phyloP scores from a whole-genome alignment of 1,140 invertebrate species.

The Drosophila dunni region DNA sequence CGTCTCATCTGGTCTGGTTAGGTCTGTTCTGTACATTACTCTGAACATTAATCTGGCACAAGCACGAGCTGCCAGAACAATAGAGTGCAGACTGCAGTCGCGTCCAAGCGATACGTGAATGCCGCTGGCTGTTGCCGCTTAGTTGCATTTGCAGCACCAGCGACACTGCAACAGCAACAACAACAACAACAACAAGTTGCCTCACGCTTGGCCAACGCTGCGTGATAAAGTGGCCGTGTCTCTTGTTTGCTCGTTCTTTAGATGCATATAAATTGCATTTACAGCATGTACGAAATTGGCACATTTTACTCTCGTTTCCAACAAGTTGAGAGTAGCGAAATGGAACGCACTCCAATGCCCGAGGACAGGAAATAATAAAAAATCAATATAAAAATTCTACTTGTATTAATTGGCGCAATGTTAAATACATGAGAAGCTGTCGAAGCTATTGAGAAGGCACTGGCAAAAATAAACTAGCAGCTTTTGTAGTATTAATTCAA shows the following conservation, averaged over 20 bases:
- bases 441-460: not conserved
- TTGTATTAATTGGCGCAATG: conserved; percentile 15
- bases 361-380: conserved; percentile 61
- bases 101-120: conserved; percentile 2
- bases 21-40: not conserved
- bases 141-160: conserved; percentile 38
- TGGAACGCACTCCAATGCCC: conserved; percentile 56
- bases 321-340: conserved; percentile 65
- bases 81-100: conserved; percentile 47
- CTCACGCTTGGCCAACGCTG: conserved; percentile 78
- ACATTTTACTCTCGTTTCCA: conserved; percentile 80
- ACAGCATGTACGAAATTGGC: conserved; percentile 64
- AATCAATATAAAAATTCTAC: conserved; percentile 35
- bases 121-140: conserved; percentile 53
- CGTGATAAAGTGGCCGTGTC: conserved; percentile 79
- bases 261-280: conserved; percentile 62
- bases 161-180: conserved; percentile 43
- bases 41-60: conserved; percentile 76
- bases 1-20: not conserved
- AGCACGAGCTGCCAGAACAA: conserved; percentile 78
- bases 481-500: too few relatives aligned
- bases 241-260: conserved; percentile 43
- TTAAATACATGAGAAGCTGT: conserved; percentile 9
- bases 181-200: conserved; percentile 45
- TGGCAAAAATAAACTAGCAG: too few relatives aligned